Conservation (phyloP, 2,797 vertebrate genomes). For the Ctenopoma kingsleyae region DNA sequence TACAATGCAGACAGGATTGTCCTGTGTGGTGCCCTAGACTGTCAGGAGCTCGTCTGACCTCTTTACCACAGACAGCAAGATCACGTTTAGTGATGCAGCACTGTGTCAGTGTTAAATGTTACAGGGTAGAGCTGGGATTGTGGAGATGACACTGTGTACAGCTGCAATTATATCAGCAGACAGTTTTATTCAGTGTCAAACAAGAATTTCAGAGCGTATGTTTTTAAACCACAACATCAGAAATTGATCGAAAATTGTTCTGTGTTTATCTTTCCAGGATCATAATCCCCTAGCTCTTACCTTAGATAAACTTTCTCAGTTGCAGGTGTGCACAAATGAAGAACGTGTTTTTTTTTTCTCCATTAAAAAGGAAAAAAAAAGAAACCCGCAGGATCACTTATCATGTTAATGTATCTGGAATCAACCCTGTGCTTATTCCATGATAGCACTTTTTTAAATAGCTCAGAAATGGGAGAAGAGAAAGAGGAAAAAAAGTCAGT, state of each 20-base stretch:
- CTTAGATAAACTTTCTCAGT: slow-evolving; percentile 47
- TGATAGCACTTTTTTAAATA: slow-evolving; percentile 41
- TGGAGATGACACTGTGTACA: neutral
- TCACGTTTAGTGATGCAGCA: slow-evolving; percentile 40
- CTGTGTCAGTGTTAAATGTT: slow-evolving; percentile 1
- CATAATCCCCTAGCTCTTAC: slow-evolving; percentile 14
- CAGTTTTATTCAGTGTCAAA: neutral
- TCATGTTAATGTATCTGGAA: slow-evolving; percentile 49
- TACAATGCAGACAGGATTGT: slow-evolving; percentile 57
- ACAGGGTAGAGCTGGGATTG: neutral
- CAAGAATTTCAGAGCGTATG: neutral
- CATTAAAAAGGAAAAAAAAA: neutral
- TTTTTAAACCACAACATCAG: neutral
- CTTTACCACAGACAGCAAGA: slow-evolving; percentile 36
- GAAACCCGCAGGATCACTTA: slow-evolving; percentile 17
- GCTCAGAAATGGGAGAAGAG: slow-evolving; percentile 36
- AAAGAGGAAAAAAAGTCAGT: slow-evolving; percentile 35
- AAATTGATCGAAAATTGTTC: neutral
- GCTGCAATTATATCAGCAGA: slow-evolving; percentile 1
- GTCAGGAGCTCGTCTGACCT: slow-evolving; percentile 37
- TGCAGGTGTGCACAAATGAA: slow-evolving; percentile 41
- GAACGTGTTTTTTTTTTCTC: neutral
- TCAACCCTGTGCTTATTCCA: slow-evolving; percentile 3
- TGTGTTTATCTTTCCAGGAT: slow-evolving; percentile 12
- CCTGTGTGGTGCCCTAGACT: slow-evolving; percentile 26